Conservation (phyloP, 2,797 vertebrate species). For the Hoplostethus atlanticus region DNA sequence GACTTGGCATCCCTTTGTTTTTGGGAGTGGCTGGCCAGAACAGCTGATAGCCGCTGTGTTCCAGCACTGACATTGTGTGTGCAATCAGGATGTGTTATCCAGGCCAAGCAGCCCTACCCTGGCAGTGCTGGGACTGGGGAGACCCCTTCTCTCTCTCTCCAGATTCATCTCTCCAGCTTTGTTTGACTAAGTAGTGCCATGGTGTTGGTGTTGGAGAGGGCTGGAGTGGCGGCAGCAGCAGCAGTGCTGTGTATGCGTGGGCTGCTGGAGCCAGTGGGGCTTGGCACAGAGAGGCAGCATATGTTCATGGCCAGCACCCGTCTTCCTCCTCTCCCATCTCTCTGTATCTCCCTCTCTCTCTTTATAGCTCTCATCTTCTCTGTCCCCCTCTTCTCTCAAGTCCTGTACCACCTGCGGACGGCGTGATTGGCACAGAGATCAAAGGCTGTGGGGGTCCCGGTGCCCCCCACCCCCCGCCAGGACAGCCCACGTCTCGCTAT, state of each 20-base stretch:
- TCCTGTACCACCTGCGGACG: slow-evolving; percentile 48
- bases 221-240: slow-evolving; percentile 76
- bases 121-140: slow-evolving; percentile 68
- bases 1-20: background rate
- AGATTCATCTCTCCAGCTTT: slow-evolving; percentile 80
- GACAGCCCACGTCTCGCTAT: slow-evolving; percentile 51
- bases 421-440: slow-evolving; percentile 55
- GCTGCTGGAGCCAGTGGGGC: slow-evolving; percentile 77
- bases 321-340: slow-evolving; percentile 63
- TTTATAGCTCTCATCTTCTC: slow-evolving; percentile 37
- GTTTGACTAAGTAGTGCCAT: slow-evolving; percentile 81
- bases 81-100: slow-evolving; percentile 62
- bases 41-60: slow-evolving; percentile 50
- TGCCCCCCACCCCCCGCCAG: slow-evolving; percentile 23
- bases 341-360: slow-evolving; percentile 26
- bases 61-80: slow-evolving; percentile 23
- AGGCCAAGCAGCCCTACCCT: slow-evolving; percentile 63
- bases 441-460: slow-evolving; percentile 50
- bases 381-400: slow-evolving; percentile 5
- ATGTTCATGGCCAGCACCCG: slow-evolving; percentile 78
- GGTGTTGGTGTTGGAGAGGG: slow-evolving; percentile 78
- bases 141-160: slow-evolving; percentile 71
- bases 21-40: slow-evolving; percentile 27
- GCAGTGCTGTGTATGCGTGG: slow-evolving; percentile 75
- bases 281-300: slow-evolving; percentile 80